Base-by-base conservation (phyloP, 1,140 invertebrate species). In the Patella vulgata region DNA sequence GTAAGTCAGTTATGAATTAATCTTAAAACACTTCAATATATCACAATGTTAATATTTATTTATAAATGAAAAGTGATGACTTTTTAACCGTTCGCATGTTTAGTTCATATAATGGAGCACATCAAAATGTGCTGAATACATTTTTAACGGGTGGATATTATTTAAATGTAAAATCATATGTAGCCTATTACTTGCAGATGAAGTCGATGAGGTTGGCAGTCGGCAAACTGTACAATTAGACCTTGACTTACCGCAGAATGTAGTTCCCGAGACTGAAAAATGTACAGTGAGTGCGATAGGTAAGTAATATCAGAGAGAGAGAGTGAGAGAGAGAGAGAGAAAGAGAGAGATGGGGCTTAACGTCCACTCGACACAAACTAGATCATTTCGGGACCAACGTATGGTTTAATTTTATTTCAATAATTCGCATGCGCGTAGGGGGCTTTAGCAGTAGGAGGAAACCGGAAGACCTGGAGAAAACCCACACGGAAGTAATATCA, bases 231-330 rank as follows among this genome's bases (percentile, higher is more conserved):
- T 77, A 3, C 59, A 70, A 30, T 60, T 70, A 23, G 63, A 66
- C 60, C 68, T 84, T 33, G 65, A 66, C 0, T 71, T 79, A 9
- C 78, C 78, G 0, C 40, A 74, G 39, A 67, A 82, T 44, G 71
- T 77, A 40, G 79, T 85, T 44, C 79, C 82, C 8, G 75, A 78
- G 25, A 83, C 82, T 3, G 74, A 75, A 42, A 70, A 69, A 47
- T 83, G 81, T 57, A 67, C 78, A 1, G 70, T 84, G 21, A 69
- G 75, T 17, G 76, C 75, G 2, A 75, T 82, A 61, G 82, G 82
- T 82, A 62, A 59, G 61, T 59, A 25, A 11, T 17, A 28, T 11
- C n/a, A 36, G 17, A n/a, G n/a, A n/a, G n/a, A n/a, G n/a, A n/a
- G n/a, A n/a, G n/a, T n/a, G n/a, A n/a, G n/a, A n/a, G n/a, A n/a